Conservation (phyloP, 2,113 vertebrate genomes). For the Sigmodon hispidus region DNA sequence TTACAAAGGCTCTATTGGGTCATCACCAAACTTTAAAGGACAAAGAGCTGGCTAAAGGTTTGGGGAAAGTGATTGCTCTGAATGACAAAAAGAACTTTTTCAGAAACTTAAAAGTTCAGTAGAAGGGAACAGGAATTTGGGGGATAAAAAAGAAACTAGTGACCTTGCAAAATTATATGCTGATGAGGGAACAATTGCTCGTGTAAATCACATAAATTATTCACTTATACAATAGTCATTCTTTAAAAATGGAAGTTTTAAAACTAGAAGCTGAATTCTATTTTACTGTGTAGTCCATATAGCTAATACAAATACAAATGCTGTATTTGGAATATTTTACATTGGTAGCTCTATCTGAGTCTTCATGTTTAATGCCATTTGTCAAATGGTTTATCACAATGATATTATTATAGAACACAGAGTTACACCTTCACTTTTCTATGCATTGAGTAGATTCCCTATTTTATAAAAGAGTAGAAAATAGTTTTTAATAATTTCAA, state of each 20-base stretch:
- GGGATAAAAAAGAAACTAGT: neutral
- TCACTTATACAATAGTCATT: neutral
- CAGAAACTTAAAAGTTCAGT: neutral
- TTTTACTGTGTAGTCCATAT: neutral
- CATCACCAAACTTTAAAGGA: neutral
- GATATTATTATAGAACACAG: neutral
- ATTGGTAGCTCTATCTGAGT: neutral
- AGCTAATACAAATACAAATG: constrained; percentile 3
- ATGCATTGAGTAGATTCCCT: neutral
- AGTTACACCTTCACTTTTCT: neutral
- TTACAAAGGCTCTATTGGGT: neutral
- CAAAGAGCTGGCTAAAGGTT: neutral
- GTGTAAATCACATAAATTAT: neutral
- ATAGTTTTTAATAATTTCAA: neutral
- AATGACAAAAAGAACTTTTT: neutral
- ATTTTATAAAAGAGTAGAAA: neutral
- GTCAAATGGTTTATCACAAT: neutral
- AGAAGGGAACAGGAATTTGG: neutral
- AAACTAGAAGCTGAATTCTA: neutral
- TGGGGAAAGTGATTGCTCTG: neutral
- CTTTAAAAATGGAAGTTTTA: neutral
- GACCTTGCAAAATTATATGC: neutral
- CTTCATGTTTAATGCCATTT: neutral
- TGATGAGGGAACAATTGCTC: neutral
- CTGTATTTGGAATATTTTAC: neutral